Evolutionary conservation across 2,888 invertebrate species (phyloP).

Genomic region (Netelia virgata): DNA sequence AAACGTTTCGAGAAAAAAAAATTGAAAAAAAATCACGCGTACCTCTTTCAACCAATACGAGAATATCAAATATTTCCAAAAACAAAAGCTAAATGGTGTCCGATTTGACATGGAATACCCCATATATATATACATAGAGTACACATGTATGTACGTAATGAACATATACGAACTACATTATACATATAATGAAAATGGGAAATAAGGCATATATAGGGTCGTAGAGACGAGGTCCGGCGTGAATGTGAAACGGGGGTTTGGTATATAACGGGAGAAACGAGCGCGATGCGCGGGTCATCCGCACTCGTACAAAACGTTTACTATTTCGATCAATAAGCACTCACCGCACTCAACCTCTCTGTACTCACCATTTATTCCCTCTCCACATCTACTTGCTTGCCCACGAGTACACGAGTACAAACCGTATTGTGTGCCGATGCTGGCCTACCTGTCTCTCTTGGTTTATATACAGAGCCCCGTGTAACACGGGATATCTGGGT

Average conservation of each 20-base stretch:
- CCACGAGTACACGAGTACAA: neutral
- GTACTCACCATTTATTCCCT: neutral
- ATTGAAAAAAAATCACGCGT: too few species aligned
- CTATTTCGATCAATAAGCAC: conserved; percentile 72
- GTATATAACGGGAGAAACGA: conserved; percentile 45
- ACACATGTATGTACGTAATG: neutral
- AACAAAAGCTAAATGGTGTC: too few species aligned
- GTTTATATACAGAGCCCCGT: neutral
- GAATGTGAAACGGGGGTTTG: conserved; percentile 38
- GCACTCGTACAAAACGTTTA: conserved; percentile 65
- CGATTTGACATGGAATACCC: too few species aligned
- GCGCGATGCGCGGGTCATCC: conserved; percentile 49
- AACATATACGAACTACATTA: neutral
- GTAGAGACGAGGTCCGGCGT: conserved; percentile 3
- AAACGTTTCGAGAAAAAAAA: too few species aligned
- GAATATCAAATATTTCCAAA: too few species aligned
- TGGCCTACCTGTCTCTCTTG: neutral
- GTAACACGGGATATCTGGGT: neutral
- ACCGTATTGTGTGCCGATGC: neutral
- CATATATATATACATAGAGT: too few species aligned
- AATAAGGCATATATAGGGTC: conserved; percentile 18
- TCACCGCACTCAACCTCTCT: conserved; percentile 48
- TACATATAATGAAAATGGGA: neutral
- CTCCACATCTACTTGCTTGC: neutral
- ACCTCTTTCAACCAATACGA: too few species aligned